These are phyloP conservation scores for Perca fluviatilis DNA, from an alignment of 2,113 vertebrate genomes.

Conservation along the genomic window DNA sequence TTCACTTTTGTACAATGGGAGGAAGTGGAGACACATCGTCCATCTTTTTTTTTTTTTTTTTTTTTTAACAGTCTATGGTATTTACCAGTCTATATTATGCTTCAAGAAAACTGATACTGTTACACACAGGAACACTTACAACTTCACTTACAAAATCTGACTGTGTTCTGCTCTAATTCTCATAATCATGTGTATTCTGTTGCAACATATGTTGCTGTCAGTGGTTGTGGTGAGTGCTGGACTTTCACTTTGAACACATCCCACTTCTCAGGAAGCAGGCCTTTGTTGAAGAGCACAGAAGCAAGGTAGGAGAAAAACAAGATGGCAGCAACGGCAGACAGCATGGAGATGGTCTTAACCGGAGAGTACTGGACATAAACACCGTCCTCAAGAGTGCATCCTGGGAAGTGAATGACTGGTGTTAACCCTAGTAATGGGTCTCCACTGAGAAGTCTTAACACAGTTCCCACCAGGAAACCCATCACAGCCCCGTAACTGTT, in stretches of 20 bases:
- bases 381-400: constrained; percentile 61
- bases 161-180: no score
- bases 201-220: not conserved
- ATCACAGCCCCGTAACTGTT: constrained; percentile 80
- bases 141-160: no score
- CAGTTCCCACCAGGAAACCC: constrained; percentile 74
- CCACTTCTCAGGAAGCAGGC: constrained; percentile 74
- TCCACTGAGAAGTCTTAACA: constrained; percentile 81
- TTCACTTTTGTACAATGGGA: no score
- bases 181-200: no score
- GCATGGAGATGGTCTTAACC: constrained; percentile 79
- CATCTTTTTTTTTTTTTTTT: no score
- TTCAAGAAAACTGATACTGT: no score
- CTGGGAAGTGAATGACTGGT: constrained; percentile 73
- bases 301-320: constrained; percentile 69
- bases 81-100: no score
- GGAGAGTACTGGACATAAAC: constrained; percentile 79
- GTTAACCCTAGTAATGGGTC: constrained; percentile 74
- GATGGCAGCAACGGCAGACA: constrained; percentile 59
- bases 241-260: constrained; percentile 71
- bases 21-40: no score
- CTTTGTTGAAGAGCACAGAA: constrained; percentile 72
- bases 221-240: not conserved
- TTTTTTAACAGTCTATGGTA: no score
- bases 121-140: no score